phyloP scores from a whole-genome alignment of 2,797 vertebrate genomes.

The Enoplosus armatus region DNA sequence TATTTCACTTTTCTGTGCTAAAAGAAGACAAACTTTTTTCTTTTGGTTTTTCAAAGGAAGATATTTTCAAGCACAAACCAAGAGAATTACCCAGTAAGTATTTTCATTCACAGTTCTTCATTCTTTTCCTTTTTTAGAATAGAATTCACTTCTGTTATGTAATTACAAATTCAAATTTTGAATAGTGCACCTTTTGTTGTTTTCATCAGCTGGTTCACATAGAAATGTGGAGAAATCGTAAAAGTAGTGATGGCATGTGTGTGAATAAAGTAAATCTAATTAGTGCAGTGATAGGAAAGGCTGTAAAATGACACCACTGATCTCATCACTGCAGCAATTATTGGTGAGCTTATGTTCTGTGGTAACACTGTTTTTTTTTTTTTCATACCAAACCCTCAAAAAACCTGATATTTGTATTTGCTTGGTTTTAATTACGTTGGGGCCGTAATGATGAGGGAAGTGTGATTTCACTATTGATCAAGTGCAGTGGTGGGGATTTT shows the following conservation, averaged over 20 bases:
- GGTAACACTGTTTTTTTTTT: conserved; percentile 10
- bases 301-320: conserved; percentile 76
- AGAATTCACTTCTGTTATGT: conserved; percentile 35
- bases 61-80: conserved; percentile 59
- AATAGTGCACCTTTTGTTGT: conserved; percentile 39
- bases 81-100: conserved; percentile 70
- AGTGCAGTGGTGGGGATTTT: conserved; percentile 77
- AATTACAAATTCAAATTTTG: conserved; percentile 26
- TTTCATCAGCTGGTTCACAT: conserved; percentile 10
- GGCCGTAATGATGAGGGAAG: conserved; percentile 32
- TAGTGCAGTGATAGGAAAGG: conserved; percentile 48
- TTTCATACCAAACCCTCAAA: not conserved
- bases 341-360: conserved; percentile 35
- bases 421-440: conserved; percentile 32
- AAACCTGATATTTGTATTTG: not conserved
- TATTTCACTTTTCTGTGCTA: conserved; percentile 38
- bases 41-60: conserved; percentile 44
- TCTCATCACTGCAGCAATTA: conserved; percentile 70
- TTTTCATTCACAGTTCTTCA: conserved; percentile 39
- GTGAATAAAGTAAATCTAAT: conserved; percentile 62
- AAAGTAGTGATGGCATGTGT: conserved; percentile 48
- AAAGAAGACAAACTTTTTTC: conserved; percentile 38
- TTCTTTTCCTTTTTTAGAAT: conserved; percentile 32
- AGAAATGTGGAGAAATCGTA: not conserved
- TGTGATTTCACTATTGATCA: conserved; percentile 72